phyloP scores from a whole-genome alignment of 2,888 invertebrate genomes.

The Calameuta idolon region DNA sequence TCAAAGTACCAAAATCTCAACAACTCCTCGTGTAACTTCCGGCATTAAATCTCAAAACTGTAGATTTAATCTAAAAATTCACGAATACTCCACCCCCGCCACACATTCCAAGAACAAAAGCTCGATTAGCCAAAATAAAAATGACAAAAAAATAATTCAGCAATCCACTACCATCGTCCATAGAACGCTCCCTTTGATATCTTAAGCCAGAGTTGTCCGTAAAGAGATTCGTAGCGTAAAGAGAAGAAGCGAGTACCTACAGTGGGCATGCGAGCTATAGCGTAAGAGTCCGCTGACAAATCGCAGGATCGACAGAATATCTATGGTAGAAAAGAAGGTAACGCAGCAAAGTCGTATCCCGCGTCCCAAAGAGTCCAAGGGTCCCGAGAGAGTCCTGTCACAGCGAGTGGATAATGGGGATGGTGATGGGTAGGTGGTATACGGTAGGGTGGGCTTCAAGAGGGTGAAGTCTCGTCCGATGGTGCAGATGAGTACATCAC shows the following conservation, averaged over 20 bases:
- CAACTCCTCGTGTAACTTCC: background rate
- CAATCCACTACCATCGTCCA: background rate
- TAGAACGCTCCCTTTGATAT: background rate
- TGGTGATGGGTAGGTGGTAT: conserved; percentile 55
- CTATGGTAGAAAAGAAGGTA: background rate
- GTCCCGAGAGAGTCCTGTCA: conserved; percentile 65
- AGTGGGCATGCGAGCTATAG: background rate
- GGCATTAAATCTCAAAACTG: background rate
- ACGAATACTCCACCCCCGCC: background rate
- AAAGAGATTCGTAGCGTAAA: background rate
- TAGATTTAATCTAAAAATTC: background rate
- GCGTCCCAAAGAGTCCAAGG: conserved; percentile 8
- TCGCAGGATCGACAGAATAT: conserved; percentile 2
- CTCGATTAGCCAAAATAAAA: background rate
- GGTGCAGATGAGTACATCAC: conserved; percentile 64
- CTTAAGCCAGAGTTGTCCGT: background rate
- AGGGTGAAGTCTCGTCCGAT: conserved; percentile 28
- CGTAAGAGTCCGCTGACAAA: background rate
- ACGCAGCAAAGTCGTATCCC: background rate
- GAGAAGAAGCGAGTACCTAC: background rate
- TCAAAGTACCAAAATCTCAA: too few relatives aligned
- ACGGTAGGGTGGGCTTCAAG: conserved; percentile 42
- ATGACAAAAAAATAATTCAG: background rate
- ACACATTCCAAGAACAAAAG: background rate
- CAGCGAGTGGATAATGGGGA: conserved; percentile 65